Conservation (phyloP, 2,888 invertebrate species). For the Cataglyphis rosenhaueri region DNA sequence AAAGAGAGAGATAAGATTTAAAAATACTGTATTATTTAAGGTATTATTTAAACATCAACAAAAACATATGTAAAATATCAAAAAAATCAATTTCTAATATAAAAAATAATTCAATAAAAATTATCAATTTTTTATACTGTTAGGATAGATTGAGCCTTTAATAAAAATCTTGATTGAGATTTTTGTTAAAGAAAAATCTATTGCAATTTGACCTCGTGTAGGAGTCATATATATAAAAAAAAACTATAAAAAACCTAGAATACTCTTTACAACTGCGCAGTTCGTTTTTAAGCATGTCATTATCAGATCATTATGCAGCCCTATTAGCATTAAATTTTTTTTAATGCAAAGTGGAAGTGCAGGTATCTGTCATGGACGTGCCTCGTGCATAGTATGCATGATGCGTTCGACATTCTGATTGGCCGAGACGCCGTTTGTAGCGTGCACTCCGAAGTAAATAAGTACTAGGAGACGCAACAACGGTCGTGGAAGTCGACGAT, state of each 20-base stretch:
- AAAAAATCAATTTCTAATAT: too few relatives aligned
- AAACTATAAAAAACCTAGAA: neutral
- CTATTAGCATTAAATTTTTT: slow-evolving; percentile 31
- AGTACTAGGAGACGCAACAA: slow-evolving; percentile 70
- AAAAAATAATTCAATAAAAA: too few relatives aligned
- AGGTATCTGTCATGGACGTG: slow-evolving; percentile 20
- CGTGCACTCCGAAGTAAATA: slow-evolving; percentile 62
- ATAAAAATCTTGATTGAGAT: neutral
- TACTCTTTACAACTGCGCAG: neutral
- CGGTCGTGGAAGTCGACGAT: slow-evolving; percentile 72
- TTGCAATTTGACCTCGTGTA: neutral
- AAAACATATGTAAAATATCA: too few relatives aligned
- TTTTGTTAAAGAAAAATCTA: neutral
- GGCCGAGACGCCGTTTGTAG: slow-evolving; percentile 38
- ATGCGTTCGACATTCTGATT: slow-evolving; percentile 44
- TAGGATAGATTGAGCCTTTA: too few relatives aligned
- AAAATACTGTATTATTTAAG: too few relatives aligned
- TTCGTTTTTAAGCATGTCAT: slow-evolving; percentile 17
- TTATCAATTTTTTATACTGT: too few relatives aligned
- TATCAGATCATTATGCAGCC: slow-evolving; percentile 36
- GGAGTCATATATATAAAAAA: too few relatives aligned
- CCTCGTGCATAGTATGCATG: slow-evolving; percentile 5
- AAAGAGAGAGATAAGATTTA: too few relatives aligned
- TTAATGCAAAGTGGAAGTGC: slow-evolving; percentile 6
- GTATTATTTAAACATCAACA: too few relatives aligned